phyloP scores from a whole-genome alignment of 2,113 vertebrate species.

The Ciconia maguari region DNA sequence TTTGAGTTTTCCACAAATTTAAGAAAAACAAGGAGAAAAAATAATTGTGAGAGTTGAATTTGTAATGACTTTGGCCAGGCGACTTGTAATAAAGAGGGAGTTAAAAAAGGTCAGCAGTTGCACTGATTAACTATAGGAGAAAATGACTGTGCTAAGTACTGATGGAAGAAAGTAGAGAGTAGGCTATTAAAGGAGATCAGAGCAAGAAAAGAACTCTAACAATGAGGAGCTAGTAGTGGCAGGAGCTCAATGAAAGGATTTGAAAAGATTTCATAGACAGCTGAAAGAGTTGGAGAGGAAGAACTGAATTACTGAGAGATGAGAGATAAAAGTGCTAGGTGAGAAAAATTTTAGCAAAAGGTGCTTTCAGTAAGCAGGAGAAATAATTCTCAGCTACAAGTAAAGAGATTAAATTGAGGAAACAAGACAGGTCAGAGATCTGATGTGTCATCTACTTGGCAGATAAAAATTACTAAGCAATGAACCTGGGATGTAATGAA shows the following conservation, averaged over 20 bases:
- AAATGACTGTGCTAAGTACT: background rate
- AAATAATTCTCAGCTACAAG: background rate
- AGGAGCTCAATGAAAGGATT: background rate
- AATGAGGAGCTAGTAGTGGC: background rate
- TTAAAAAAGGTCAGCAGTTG: background rate
- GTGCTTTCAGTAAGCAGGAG: background rate
- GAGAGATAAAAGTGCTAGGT: background rate
- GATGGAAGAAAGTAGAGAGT: background rate
- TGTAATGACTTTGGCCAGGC: background rate
- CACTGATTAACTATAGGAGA: background rate
- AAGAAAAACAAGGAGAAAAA: background rate
- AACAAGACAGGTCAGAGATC: background rate
- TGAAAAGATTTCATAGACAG: background rate
- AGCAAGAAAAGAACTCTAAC: background rate
- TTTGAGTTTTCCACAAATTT: background rate
- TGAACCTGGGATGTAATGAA: background rate
- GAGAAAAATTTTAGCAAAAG: background rate
- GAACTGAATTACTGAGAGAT: background rate
- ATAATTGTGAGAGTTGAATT: background rate
- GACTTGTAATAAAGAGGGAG: background rate
- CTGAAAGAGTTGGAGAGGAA: background rate
- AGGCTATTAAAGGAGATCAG: background rate
- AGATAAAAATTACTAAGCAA: background rate
- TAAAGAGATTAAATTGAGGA: background rate
- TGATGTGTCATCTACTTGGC: background rate